Evolutionary conservation across 2,113 vertebrate species (phyloP).

Genomic region (Nipponia nippon): DNA sequence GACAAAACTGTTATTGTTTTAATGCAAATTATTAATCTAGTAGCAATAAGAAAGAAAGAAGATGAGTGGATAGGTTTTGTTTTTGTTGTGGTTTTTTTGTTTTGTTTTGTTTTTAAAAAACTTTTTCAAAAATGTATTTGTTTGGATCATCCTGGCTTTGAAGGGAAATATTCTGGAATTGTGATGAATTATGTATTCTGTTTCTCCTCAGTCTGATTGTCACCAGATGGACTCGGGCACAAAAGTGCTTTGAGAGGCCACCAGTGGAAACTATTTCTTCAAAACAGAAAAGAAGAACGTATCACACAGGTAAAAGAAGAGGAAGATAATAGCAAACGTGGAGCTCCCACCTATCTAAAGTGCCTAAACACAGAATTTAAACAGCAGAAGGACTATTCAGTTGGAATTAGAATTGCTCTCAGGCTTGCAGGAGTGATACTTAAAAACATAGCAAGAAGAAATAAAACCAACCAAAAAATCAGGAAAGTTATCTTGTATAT

Average conservation of each 20-base stretch:
- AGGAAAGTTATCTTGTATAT: not conserved
- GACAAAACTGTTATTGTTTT: not conserved
- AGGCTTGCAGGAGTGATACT: not conserved
- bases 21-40: not conserved
- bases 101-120: too few species aligned
- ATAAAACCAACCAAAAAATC: fast-evolving
- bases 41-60: not conserved
- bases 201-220: not conserved
- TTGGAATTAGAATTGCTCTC: not conserved
- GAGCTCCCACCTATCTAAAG: fast-evolving
- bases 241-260: not conserved
- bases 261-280: not conserved
- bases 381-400: not conserved
- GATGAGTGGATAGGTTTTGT: fast-evolving
- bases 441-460: not conserved
- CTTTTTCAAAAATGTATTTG: not conserved
- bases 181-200: not conserved
- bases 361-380: not conserved
- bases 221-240: not conserved
- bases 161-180: not conserved
- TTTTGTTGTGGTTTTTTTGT: not conserved
- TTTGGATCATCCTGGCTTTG: not conserved
- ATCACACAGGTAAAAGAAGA: not conserved
- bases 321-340: not conserved
- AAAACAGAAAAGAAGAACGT: not conserved